Base-by-base conservation (phyloP, 2,113 vertebrate genomes). In the Amphilophus citrinellus region DNA sequence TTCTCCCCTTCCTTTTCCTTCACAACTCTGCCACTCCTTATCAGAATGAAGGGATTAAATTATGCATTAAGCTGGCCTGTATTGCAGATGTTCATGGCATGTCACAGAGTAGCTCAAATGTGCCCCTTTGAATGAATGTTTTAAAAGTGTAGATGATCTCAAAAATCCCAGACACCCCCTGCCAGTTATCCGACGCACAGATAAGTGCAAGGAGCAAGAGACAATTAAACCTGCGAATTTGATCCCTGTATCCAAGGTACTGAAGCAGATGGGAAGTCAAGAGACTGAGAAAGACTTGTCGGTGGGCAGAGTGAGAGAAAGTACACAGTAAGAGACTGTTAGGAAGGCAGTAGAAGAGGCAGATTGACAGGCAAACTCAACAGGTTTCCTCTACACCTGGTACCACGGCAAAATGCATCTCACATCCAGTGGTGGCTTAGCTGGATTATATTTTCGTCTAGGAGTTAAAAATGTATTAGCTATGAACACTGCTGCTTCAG, bases 41-140 rank as follows among this genome's bases (percentile, higher is more conserved):
- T 92, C 87, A 87, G 81, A 86, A 91, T 61, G 13, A 65, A 78
- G 27, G 86, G 84, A 91, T 91, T 92, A 87, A 87, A 91, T 87
- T 61, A 87, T 85, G 88, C 68, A 88, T 88, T 82, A 75, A 22
- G 66, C 58, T 63, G 35, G 89, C 80, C 79, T 84, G 11, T 44
- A 61, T 79, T 80, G 58, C 75, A 4, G 76, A 78, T 82, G 79
- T 84, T 73, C 78, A 61, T 24, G 37, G 73, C 73, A 91, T 86
- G 88, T 85, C 76, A 82, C 30, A 10, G 77, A 86, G 81, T 83
- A 65, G 66, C 83, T 91, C 87, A 83, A 79, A 61, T 47, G 14
- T 71, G 76, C 30, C 76, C 66, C 56, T 14, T 30, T 75, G 68
- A 85, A 87, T 89, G 24, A 85, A 88, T 86, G 59, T 85, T 85